Percentiles rank a stretch among this genome's conserved stretches.
Conservation (phyloP, 2,888 invertebrate species). For the Metacarcinus magister region DNA sequence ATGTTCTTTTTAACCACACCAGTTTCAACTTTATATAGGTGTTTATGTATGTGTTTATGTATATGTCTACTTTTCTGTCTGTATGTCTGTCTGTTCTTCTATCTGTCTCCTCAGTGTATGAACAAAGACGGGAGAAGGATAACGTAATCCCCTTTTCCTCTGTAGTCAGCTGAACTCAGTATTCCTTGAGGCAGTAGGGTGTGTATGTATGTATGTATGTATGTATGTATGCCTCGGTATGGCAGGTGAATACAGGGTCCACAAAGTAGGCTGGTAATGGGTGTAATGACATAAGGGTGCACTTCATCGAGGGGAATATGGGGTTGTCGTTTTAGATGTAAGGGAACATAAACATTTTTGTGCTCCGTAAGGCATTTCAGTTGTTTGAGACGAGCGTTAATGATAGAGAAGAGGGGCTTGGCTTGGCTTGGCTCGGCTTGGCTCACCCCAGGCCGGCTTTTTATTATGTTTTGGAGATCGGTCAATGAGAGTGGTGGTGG, state of each 20-base stretch:
- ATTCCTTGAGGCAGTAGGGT: neutral
- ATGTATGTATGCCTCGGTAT: neutral
- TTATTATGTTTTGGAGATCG: neutral
- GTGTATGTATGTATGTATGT: too few species aligned
- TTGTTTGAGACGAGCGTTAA: neutral
- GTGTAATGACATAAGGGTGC: neutral
- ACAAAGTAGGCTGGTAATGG: slow-evolving; percentile 10
- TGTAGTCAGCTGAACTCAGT: neutral
- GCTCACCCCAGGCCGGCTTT: neutral
- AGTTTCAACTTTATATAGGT: neutral
- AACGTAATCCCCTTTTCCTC: neutral
- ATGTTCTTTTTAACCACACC: neutral
- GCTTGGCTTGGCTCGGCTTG: neutral
- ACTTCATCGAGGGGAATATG: neutral
- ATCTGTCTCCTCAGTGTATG: neutral
- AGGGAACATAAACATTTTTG: neutral
- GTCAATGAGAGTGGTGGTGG: neutral
- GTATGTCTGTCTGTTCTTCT: neutral
- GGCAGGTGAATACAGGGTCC: neutral
- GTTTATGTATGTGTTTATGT: neutral
- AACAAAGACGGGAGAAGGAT: neutral
- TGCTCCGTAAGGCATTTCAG: neutral
- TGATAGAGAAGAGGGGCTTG: neutral
- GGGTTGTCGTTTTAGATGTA: neutral
- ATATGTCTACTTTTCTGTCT: neutral